Conservation (phyloP, 2,888 invertebrate genomes). For the Lasioglossum calceatum region DNA sequence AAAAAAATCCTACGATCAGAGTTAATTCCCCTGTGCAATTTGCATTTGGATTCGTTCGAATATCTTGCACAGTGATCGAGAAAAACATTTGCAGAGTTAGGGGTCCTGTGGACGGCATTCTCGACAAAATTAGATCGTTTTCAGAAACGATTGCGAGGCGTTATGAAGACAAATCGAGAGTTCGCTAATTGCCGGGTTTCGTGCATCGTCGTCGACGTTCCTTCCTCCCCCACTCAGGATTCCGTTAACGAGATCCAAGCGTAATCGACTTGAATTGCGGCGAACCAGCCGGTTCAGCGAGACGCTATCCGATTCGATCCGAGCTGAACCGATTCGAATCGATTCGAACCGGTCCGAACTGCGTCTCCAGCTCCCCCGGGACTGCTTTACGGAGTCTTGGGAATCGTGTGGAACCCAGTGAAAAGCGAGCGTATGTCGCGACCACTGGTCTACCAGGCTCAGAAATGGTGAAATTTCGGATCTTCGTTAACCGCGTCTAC, state of each 20-base stretch:
- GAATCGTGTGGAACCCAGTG: neutral
- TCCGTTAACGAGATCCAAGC: conserved; percentile 26
- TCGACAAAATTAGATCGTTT: neutral
- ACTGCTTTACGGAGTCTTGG: neutral
- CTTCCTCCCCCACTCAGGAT: neutral
- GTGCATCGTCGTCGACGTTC: neutral
- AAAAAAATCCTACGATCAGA: too few relatives aligned
- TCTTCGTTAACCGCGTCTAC: neutral
- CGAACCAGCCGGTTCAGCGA: conserved; percentile 31
- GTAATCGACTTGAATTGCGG: conserved; percentile 40
- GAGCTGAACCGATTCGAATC: conserved; percentile 16
- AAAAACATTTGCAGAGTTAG: neutral
- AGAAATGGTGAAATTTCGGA: neutral
- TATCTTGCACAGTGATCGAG: too few relatives aligned
- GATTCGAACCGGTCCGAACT: conserved; percentile 9
- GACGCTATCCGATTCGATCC: conserved; percentile 11
- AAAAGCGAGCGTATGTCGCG: neutral
- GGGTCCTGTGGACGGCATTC: neutral
- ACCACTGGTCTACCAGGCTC: neutral
- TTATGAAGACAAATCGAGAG: neutral
- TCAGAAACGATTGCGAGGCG: neutral
- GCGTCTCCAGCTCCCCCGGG: neutral
- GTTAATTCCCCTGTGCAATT: too few relatives aligned
- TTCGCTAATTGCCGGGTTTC: neutral
- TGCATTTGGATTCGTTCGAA: too few relatives aligned